Conservation (phyloP, 1,140 invertebrate species). For the Chelonus insularis region DNA sequence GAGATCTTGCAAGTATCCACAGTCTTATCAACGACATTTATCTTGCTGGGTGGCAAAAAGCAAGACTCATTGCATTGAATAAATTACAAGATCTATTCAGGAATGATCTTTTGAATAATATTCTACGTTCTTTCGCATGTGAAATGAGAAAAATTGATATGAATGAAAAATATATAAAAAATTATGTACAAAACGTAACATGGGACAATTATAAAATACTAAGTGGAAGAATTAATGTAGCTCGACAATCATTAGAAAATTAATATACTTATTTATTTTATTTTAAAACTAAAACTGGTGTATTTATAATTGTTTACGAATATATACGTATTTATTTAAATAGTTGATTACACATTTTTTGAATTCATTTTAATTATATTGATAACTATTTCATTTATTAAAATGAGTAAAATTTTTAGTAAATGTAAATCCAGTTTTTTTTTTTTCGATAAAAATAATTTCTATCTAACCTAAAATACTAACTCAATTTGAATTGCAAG, state of each 20-base stretch:
- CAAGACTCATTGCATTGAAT: not conserved
- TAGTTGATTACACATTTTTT: too few species aligned
- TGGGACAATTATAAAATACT: not conserved
- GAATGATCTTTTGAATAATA: not conserved
- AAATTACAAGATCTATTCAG: not conserved
- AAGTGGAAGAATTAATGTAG: not conserved
- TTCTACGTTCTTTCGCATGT: not conserved
- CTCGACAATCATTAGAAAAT: not conserved
- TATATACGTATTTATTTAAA: too few species aligned
- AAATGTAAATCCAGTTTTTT: too few species aligned
- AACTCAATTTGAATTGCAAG: too few species aligned
- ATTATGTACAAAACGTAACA: not conserved
- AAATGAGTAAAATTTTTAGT: too few species aligned
- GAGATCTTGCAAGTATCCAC: not conserved
- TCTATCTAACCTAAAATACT: too few species aligned
- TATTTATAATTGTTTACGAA: conserved; percentile 2
- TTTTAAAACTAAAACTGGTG: not conserved
- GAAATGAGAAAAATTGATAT: not conserved
- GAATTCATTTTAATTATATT: too few species aligned
- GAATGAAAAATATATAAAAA: not conserved
- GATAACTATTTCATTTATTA: too few species aligned
- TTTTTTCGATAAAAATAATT: too few species aligned
- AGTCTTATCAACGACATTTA: not conserved
- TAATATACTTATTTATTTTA: not conserved
- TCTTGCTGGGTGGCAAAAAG: not conserved